Base-by-base conservation (phyloP, 2,113 vertebrate species). In the Vulpes ferrilata region DNA sequence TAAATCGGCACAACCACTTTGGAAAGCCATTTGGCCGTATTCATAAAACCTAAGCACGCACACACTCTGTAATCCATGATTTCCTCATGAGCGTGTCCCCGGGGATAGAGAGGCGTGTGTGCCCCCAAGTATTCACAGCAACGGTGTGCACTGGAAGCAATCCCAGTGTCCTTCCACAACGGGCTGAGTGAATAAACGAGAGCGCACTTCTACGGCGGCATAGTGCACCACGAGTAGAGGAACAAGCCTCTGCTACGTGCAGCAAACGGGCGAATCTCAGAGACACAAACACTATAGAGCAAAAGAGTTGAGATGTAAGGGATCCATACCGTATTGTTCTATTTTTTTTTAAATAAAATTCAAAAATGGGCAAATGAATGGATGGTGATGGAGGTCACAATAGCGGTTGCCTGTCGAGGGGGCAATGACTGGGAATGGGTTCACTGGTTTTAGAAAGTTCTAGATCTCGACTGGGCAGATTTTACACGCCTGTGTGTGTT, bases 51-150 rank as follows among this genome's bases (percentile, higher is more conserved):
- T 30, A 20, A 6, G 2, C 60, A 8, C 2, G 32, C 27, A 32
- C 16, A 48, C 13, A 8, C 27, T 32, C 82, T 51, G 13, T 19
- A 69, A n/a, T 20, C 48, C 73, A 48, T 27, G 43, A 48, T 48
- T 48, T 38, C 43, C 43, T 76, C 73, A 0, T 27, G 25, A 27
- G 23, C 1, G 1, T 48, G 16, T 16, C 27, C 13, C 73, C 3
- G 2, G 74, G 3, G 57, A 17, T 16, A 27, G 25, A 19, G 8
- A 25, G 2, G 27, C 3, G 2, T 4, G n/a, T 35, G 1, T 38
- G n/a, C 15, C 16, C 38, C 7, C 3, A 17, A 27, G 27, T 62
- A 10, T 3, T 25, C 22, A 62, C 12, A 27, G 57, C 35, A 30
- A 62, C 57, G 0, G 38, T 23, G 9, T 38, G 38, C 15, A 32